Conservation (phyloP, 1,140 invertebrate genomes). For the Dendroctonus ponderosae region DNA sequence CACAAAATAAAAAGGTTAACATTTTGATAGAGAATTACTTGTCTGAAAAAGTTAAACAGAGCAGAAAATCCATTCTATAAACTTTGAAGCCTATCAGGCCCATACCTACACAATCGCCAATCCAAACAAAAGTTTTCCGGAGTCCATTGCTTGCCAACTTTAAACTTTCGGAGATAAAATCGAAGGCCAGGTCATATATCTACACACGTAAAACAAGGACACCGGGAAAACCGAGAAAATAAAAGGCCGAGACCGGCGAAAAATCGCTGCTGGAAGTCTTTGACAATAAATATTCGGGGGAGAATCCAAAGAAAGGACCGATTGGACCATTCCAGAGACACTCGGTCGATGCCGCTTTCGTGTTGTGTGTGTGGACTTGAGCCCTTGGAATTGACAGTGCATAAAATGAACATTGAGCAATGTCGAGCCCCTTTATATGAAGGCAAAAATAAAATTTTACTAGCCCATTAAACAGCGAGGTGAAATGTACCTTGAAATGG, state of each 20-base stretch:
- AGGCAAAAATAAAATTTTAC: too few species aligned
- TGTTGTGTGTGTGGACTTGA: not conserved
- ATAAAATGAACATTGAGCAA: not conserved
- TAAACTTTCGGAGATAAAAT: slow-evolving; percentile 32
- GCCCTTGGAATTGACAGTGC: slow-evolving; percentile 12
- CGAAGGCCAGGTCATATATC: slow-evolving; percentile 25
- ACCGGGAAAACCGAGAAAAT: slow-evolving; percentile 10
- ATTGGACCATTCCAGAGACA: slow-evolving; percentile 3
- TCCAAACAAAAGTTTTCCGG: slow-evolving; percentile 21
- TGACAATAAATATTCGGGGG: slow-evolving; percentile 24
- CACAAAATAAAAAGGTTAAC: too few species aligned
- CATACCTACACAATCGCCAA: slow-evolving; percentile 25
- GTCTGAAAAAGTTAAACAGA: slow-evolving; percentile 21
- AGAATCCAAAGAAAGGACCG: slow-evolving; percentile 7
- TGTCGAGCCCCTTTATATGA: too few species aligned
- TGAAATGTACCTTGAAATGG: too few species aligned
- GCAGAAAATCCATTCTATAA: slow-evolving; percentile 18
- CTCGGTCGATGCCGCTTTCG: not conserved
- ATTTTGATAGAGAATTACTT: not conserved
- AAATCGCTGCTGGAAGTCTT: slow-evolving; percentile 18
- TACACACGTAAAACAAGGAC: slow-evolving; percentile 26
- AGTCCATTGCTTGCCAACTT: slow-evolving; percentile 21
- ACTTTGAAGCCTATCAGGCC: slow-evolving; percentile 24
- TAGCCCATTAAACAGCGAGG: too few species aligned
- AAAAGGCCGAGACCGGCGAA: not conserved